These are phyloP conservation scores for Lycaon pictus DNA, from an alignment of 2,113 vertebrate species.

Conservation along the genomic window DNA sequence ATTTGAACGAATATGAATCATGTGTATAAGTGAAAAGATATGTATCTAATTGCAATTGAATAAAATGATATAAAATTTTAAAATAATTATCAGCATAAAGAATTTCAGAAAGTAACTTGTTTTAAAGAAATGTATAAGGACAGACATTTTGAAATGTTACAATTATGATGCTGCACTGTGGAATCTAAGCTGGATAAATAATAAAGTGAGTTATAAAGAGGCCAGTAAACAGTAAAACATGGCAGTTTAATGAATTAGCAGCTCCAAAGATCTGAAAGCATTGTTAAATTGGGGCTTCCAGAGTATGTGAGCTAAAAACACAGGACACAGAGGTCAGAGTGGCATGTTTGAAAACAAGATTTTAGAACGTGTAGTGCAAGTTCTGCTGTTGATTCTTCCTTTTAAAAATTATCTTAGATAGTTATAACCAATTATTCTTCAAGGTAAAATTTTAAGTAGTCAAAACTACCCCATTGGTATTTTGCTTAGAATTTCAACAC, in stretches of 20 bases:
- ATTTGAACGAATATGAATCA: background rate
- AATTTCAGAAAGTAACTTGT: background rate
- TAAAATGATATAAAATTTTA: background rate
- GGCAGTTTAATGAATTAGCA: background rate
- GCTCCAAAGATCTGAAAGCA: background rate
- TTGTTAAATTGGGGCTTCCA: background rate
- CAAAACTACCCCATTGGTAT: background rate
- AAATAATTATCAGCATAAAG: constrained; percentile 41
- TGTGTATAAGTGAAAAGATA: background rate
- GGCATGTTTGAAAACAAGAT: background rate
- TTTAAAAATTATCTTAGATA: background rate
- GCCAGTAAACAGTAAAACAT: background rate
- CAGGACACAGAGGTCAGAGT: background rate
- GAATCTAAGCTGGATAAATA: background rate
- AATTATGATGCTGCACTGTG: background rate
- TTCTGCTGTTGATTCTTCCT: background rate
- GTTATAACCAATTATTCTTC: background rate
- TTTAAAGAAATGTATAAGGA: background rate
- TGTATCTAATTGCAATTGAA: background rate
- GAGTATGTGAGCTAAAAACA: background rate
- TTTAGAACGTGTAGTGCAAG: background rate
- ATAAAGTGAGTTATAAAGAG: background rate
- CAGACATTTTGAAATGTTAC: background rate
- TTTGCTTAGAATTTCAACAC: background rate
- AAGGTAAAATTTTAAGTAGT: constrained; percentile 4